Evolutionary conservation across 2,113 vertebrate genomes (phyloP).

Genomic region (Podarcis cretensis): DNA sequence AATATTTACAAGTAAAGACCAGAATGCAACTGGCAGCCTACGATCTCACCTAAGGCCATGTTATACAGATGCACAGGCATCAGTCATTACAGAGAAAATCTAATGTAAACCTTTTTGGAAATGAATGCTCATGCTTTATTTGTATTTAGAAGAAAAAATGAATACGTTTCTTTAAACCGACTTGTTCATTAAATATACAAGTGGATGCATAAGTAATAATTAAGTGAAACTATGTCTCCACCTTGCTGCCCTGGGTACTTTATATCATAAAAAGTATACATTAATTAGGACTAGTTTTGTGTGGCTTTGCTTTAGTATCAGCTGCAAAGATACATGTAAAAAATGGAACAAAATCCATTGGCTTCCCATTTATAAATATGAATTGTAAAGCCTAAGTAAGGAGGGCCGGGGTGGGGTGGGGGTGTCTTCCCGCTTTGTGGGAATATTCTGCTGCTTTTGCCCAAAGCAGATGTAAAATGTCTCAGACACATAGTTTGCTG

Average conservation of each 20-base stretch:
- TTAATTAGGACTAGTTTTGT: neutral
- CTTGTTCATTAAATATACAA: neutral
- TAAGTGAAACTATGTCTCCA: neutral
- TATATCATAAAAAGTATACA: neutral
- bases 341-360: neutral
- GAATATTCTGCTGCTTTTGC: constrained; percentile 69
- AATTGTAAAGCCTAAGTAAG: constrained; percentile 27
- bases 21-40: neutral
- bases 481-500: constrained; percentile 70
- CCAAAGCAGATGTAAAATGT: constrained; percentile 79
- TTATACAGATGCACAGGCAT: neutral
- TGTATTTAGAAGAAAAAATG: rapidly evolving
- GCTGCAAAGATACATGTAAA: neutral
- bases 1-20: rapidly evolving
- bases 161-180: neutral
- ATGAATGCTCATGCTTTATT: rapidly evolving
- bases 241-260: neutral
- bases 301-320: rapidly evolving
- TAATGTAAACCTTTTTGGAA: neutral
- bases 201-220: neutral
- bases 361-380: constrained; percentile 36
- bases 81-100: neutral
- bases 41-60: neutral
- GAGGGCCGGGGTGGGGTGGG: neutral
- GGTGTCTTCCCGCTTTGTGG: neutral